phyloP scores from a whole-genome alignment of 1,140 invertebrate species.

The Ceratosolen solmsi region DNA sequence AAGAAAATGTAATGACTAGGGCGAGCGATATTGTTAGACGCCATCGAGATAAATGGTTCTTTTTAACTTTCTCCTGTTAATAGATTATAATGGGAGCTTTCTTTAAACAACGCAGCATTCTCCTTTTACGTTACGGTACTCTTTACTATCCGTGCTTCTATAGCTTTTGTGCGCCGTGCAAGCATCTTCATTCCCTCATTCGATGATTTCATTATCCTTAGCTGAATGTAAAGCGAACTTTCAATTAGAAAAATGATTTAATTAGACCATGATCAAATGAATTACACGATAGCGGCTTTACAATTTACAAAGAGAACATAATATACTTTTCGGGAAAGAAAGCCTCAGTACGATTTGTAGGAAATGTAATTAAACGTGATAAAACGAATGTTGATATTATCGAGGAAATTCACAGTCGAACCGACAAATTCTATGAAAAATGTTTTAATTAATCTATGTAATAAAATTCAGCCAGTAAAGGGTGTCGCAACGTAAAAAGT shows the following conservation, averaged over 20 bases:
- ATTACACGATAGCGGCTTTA: not conserved
- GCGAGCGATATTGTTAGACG: not conserved
- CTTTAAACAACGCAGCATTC: not conserved
- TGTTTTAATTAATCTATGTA: no score
- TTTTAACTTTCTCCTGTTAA: not conserved
- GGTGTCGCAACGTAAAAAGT: no score
- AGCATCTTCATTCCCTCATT: not conserved
- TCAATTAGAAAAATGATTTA: conserved; percentile 34
- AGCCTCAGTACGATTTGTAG: not conserved
- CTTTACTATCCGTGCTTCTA: not conserved
- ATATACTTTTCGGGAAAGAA: not conserved
- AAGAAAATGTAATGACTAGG: not conserved
- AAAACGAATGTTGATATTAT: no score
- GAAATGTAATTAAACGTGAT: no score
- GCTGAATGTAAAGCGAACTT: not conserved
- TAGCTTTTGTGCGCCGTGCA: conserved; percentile 4
- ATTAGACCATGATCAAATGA: conserved; percentile 20
- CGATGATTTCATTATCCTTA: not conserved
- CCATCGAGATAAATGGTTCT: not conserved
- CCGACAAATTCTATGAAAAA: no score
- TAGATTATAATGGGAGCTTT: not conserved
- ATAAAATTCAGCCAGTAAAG: no score
- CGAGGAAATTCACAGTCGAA: no score
- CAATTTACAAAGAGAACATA: not conserved
- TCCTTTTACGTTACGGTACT: not conserved